phyloP scores from a whole-genome alignment of 2,113 vertebrate species.

The Brachyhypopomus gauderio region DNA sequence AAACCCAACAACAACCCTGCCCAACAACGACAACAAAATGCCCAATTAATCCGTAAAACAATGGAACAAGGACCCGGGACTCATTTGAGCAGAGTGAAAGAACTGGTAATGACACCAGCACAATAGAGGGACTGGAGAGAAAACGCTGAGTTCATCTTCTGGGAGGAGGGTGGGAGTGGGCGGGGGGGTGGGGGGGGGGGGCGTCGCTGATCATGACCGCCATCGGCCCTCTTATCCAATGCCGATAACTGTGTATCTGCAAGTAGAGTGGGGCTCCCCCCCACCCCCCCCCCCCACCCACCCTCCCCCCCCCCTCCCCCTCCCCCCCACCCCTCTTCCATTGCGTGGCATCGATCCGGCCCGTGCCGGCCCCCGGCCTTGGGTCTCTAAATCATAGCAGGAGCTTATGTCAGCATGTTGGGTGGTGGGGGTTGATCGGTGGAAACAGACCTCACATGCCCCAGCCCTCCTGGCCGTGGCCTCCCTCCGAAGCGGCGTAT shows the following conservation, averaged over 20 bases:
- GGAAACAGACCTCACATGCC: conserved; percentile 19
- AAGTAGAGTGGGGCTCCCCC: neutral
- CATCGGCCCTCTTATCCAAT: conserved; percentile 44
- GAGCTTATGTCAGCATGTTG: conserved; percentile 57
- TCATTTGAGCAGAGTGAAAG: conserved; percentile 7
- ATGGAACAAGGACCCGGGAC: neutral
- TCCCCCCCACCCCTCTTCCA: conserved; percentile 50
- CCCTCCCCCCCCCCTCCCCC: conserved; percentile 48
- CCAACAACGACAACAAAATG: neutral
- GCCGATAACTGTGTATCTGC: conserved; percentile 56
- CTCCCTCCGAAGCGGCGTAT: conserved; percentile 24
- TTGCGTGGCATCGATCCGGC: conserved; percentile 60
- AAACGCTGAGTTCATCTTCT: neutral
- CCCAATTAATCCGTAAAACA: neutral
- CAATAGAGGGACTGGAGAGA: neutral
- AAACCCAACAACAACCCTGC: no score
- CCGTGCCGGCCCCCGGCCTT: conserved; percentile 42
- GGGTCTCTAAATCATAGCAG: conserved; percentile 54
- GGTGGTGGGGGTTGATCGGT: conserved; percentile 51
- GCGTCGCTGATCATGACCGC: neutral
- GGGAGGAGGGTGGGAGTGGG: neutral
- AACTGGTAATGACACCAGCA: neutral
- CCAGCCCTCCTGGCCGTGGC: conserved; percentile 9
- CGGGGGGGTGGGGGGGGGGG: neutral
- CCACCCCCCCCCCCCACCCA: neutral